A percentile compares a stretch with the other conserved stretches of the same genome.
Conservation (phyloP, 2,888 invertebrate species). For the Tuta absoluta region DNA sequence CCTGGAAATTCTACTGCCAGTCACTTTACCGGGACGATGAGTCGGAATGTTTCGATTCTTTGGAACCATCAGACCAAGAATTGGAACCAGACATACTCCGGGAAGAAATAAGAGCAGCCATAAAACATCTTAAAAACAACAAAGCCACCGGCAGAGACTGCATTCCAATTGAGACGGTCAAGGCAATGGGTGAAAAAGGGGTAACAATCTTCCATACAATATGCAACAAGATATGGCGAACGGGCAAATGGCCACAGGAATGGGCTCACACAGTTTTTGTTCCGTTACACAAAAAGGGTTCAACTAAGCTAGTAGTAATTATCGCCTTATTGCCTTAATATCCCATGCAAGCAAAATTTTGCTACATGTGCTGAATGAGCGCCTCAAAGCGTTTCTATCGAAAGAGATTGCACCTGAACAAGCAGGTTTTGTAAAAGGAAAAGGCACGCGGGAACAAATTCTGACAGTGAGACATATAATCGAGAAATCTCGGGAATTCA, state of each 20-base stretch:
- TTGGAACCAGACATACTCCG: not conserved
- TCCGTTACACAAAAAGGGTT: slow-evolving; percentile 35
- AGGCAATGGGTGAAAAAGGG: slow-evolving; percentile 28
- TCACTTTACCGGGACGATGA: not conserved
- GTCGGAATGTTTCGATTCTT: not conserved
- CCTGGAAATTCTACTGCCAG: not conserved
- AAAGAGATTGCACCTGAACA: too few species aligned
- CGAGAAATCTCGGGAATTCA: slow-evolving; percentile 30
- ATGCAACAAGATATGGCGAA: slow-evolving; percentile 34
- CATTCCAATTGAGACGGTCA: slow-evolving; percentile 32
- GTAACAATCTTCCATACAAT: too few species aligned
- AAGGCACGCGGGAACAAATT: slow-evolving; percentile 34
- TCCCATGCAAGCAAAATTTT: slow-evolving; percentile 34
- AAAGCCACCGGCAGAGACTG: slow-evolving; percentile 22
- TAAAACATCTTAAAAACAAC: not conserved
- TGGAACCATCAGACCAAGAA: not conserved
- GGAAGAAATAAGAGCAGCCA: not conserved
- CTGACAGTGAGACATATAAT: slow-evolving; percentile 28
- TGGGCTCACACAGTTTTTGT: slow-evolving; percentile 34
- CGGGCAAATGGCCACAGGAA: slow-evolving; percentile 33
- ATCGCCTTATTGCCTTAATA: too few species aligned
- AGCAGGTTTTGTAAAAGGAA: slow-evolving; percentile 34
- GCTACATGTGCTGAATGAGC: slow-evolving; percentile 30
- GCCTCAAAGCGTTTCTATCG: slow-evolving; percentile 28
- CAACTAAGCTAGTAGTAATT: too few species aligned